phyloP scores from a whole-genome alignment of 2,888 invertebrate genomes.

The Neoscelio sp. region DNA sequence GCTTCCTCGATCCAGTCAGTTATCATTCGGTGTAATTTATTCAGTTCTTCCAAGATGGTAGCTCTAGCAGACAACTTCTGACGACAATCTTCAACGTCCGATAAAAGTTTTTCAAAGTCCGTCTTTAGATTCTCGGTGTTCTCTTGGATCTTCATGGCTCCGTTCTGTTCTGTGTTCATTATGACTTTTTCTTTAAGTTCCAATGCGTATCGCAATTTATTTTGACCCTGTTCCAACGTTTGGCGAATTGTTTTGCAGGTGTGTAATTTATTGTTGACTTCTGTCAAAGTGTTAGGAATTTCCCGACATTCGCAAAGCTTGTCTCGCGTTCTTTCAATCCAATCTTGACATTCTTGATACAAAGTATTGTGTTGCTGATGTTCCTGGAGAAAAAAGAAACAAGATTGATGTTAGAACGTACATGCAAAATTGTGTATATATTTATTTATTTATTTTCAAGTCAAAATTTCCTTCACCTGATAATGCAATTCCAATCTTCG shows the following conservation, averaged over 20 bases:
- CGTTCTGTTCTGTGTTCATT: conserved; percentile 95
- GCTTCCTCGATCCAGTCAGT: conserved; percentile 95
- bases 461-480: conserved; percentile 84
- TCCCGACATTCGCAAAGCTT: conserved; percentile 92
- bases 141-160: conserved; percentile 95
- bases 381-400: conserved; percentile 85
- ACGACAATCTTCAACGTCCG: conserved; percentile 91
- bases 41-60: conserved; percentile 93
- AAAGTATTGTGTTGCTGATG: conserved; percentile 96
- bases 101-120: conserved; percentile 94
- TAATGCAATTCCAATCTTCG: conserved; percentile 95
- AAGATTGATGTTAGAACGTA: too few species aligned
- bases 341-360: conserved; percentile 97
- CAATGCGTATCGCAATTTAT: conserved; percentile 91
- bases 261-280: conserved; percentile 93
- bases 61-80: conserved; percentile 90
- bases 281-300: conserved; percentile 91
- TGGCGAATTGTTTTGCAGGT: conserved; percentile 95
- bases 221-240: conserved; percentile 96
- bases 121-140: conserved; percentile 94
- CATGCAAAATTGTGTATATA: neutral
- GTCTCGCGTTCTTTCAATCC: conserved; percentile 95
- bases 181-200: conserved; percentile 97
- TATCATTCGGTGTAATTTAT: conserved; percentile 91
- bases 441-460: neutral